Conservation (phyloP, 2,113 vertebrate species). For the Leucoraja erinaceus region DNA sequence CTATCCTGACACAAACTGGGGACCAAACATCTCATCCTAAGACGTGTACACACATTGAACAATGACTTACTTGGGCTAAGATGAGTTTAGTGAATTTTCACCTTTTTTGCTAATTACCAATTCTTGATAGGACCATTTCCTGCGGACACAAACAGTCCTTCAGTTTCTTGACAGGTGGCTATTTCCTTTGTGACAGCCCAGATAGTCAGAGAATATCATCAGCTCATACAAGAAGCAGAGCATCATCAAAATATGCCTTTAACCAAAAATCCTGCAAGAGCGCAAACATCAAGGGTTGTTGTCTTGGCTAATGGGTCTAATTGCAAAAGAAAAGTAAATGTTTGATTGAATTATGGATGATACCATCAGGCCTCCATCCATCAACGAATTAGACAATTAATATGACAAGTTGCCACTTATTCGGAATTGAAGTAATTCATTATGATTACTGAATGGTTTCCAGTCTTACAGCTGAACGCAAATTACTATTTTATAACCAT, state of each 20-base stretch:
- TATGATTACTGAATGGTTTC: neutral
- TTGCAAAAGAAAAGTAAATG: neutral
- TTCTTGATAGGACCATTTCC: neutral
- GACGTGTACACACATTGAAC: neutral
- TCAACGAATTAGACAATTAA: neutral
- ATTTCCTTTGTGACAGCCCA: neutral
- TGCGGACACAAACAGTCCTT: neutral
- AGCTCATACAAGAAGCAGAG: neutral
- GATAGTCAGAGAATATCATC: neutral
- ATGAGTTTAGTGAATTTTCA: neutral
- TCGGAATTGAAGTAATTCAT: conserved; percentile 15
- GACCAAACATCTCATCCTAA: neutral
- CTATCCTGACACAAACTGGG: neutral
- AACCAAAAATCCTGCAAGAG: neutral
- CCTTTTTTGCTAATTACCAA: neutral
- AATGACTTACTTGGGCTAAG: neutral
- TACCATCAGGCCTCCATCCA: neutral
- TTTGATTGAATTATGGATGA: neutral
- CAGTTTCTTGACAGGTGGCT: neutral
- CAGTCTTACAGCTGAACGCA: neutral
- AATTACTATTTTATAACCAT: neutral
- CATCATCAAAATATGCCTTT: neutral
- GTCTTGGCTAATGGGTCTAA: neutral
- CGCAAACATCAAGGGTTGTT: neutral
- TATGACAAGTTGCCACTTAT: neutral